phyloP scores from a whole-genome alignment of 2,797 vertebrate genomes.

The Malurus leucopterus region DNA sequence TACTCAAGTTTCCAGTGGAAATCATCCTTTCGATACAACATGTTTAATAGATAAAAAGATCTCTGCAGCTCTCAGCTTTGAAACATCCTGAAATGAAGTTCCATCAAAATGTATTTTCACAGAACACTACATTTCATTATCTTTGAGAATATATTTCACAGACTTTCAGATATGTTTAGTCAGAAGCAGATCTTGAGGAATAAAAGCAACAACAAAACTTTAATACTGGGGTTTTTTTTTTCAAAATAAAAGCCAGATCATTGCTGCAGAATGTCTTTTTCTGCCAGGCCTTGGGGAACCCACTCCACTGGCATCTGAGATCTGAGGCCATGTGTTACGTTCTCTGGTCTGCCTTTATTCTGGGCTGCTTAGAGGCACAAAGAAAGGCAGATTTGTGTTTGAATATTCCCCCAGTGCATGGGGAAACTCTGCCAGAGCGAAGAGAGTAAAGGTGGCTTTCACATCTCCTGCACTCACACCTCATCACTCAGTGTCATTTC shows the following conservation, averaged over 20 bases:
- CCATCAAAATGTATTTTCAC: conserved; percentile 19
- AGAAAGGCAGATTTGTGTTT: not conserved
- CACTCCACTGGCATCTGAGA: not conserved
- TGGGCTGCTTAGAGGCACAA: not conserved
- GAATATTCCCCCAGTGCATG: not conserved
- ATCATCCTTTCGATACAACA: not conserved
- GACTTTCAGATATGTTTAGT: not conserved
- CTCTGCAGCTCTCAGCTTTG: not conserved
- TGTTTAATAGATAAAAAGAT: conserved; percentile 43
- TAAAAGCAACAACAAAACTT: not conserved
- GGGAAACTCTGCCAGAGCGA: not conserved
- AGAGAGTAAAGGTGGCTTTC: not conserved
- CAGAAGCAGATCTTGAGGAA: not conserved
- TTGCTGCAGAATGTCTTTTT: not conserved
- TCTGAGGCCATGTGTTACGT: not conserved
- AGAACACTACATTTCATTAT: not conserved
- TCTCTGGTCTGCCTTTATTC: not conserved
- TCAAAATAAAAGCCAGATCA: not conserved
- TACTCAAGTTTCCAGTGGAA: conserved; percentile 26
- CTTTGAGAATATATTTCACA: conserved; percentile 10
- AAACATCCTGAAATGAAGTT: conserved; percentile 7
- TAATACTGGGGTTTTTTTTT: not conserved
- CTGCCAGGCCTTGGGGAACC: not conserved
- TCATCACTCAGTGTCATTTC: not conserved
- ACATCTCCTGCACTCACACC: not conserved